phyloP scores from a whole-genome alignment of 35 echinoderm and acorn worm genomes.

The Amphiura filiformis region DNA sequence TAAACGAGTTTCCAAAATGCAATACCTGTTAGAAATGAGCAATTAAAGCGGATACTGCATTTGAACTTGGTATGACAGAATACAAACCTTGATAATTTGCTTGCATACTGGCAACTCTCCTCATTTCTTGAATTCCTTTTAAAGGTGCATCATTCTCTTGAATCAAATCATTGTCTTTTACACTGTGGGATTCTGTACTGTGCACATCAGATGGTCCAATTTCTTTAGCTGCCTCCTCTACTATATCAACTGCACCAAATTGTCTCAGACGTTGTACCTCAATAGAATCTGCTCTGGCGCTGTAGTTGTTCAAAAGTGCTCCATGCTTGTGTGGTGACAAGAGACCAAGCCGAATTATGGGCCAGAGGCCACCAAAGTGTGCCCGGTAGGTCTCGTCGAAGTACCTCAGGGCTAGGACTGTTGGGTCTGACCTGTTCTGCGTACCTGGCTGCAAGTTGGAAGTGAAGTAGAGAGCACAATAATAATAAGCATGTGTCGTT shows the following conservation, averaged over 20 bases:
- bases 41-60: too few species aligned
- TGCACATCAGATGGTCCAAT: conserved; percentile 36
- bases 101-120: too few species aligned
- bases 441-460: conserved; percentile 54
- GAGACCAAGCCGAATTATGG: conserved; percentile 65
- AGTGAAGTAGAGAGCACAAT: too few species aligned
- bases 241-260: conserved; percentile 71
- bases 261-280: conserved; percentile 34
- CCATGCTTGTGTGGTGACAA: conserved; percentile 78
- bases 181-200: too few species aligned
- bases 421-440: conserved; percentile 60
- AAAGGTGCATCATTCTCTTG: too few species aligned
- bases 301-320: conserved; percentile 80
- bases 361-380: conserved; percentile 68
- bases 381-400: conserved; percentile 78
- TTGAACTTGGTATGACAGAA: too few species aligned
- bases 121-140: not conserved
- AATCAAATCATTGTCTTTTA: not conserved
- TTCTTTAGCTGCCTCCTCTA: conserved; percentile 26
- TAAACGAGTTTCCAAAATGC: too few species aligned
- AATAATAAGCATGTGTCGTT: too few species aligned
- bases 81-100: too few species aligned
- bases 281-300: conserved; percentile 24
- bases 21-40: too few species aligned
- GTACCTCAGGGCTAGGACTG: conserved; percentile 58